These are phyloP conservation scores for Chromobotia macracanthus DNA, from an alignment of 2,797 vertebrate species.

Conservation along the genomic window DNA sequence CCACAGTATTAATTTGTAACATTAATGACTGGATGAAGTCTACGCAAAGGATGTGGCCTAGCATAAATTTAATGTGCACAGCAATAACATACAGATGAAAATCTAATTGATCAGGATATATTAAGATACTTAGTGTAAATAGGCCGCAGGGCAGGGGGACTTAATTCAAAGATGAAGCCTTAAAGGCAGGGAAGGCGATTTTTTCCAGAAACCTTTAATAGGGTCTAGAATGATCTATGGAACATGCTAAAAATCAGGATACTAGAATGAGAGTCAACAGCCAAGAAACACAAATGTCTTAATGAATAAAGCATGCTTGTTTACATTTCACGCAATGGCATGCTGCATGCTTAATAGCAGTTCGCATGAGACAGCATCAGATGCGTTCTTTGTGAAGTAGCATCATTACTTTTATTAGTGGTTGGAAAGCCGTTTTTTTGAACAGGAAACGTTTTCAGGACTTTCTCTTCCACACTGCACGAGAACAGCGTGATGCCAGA, in stretches of 20 bases:
- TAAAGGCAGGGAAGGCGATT: no score
- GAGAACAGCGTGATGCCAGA: slow-evolving; percentile 14
- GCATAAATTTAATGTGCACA: neutral
- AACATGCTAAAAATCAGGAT: no score
- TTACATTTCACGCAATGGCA: neutral
- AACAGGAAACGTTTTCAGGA: slow-evolving; percentile 23
- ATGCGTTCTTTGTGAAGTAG: neutral
- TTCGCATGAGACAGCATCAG: neutral
- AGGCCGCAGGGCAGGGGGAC: no score
- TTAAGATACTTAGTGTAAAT: neutral
- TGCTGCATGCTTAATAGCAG: neutral
- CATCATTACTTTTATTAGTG: no score
- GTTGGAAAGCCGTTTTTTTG: neutral
- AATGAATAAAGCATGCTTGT: neutral
- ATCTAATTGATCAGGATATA: neutral
- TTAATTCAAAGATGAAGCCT: no score
- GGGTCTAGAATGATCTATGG: no score
- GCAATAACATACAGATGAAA: neutral
- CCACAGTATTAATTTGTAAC: neutral
- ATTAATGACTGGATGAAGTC: neutral
- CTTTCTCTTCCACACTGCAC: neutral
- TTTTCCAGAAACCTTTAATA: no score
- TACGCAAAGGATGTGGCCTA: neutral
- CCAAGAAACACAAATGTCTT: neutral
- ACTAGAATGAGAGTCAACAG: no score